A percentile compares a stretch with the other conserved stretches of the same genome.
Conservation (phyloP, 2,113 vertebrate species). For the Ia io region DNA sequence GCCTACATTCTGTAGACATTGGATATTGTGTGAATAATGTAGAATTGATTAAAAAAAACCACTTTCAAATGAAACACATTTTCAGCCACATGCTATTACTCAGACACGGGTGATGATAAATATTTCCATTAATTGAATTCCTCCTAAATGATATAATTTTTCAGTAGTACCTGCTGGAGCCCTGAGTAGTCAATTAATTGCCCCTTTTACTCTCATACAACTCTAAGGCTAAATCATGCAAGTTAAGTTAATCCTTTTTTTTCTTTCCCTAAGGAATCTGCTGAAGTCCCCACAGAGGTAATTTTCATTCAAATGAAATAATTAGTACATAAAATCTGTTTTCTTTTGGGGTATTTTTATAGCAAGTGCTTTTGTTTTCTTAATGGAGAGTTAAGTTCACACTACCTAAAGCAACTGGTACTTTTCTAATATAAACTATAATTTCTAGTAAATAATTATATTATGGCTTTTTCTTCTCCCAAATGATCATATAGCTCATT, state of each 20-base stretch:
- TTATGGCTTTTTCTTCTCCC: neutral
- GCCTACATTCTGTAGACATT: neutral
- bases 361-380: neutral
- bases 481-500: neutral
- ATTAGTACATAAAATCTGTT: neutral
- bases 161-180: neutral
- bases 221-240: neutral
- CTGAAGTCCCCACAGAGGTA: neutral
- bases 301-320: neutral
- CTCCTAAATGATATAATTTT: neutral
- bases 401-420: neutral
- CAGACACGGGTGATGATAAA: neutral
- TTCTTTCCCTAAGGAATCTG: slow-evolving; percentile 23
- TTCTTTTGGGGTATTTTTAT: neutral
- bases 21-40: neutral
- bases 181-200: neutral
- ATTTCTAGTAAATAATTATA: neutral
- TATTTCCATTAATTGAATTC: neutral
- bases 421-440: neutral
- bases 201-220: neutral
- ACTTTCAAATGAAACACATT: neutral
- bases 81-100: neutral
- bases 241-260: neutral
- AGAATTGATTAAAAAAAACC: neutral
- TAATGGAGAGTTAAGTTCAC: neutral